These are phyloP conservation scores for Gobio occitaniae DNA, from an alignment of 2,797 vertebrate species.

Conservation along the genomic window DNA sequence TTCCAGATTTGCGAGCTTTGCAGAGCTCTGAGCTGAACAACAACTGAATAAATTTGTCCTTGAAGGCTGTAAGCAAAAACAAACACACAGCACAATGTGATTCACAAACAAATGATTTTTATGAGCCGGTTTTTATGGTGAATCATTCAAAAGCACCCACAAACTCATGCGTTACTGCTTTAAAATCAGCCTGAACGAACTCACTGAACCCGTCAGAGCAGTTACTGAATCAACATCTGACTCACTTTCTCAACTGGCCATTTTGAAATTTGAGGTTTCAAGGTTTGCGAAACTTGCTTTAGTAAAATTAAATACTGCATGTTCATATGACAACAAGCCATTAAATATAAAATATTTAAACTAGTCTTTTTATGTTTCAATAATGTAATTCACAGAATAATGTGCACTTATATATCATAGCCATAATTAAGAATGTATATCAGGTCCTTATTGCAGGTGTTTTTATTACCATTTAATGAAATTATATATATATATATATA, in stretches of 20 bases:
- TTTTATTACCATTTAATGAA: background rate
- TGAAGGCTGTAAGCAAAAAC: background rate
- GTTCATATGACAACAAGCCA: background rate
- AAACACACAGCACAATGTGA: background rate
- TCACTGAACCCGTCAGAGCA: background rate
- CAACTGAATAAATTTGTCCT: background rate
- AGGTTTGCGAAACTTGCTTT: background rate
- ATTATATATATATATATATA: too few relatives aligned
- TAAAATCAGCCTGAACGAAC: background rate
- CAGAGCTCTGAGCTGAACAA: background rate
- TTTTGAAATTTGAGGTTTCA: background rate
- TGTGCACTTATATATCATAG: background rate
- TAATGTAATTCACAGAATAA: background rate
- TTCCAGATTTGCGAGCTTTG: too few relatives aligned
- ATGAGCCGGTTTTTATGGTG: background rate
- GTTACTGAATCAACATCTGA: background rate
- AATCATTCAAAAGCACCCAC: background rate
- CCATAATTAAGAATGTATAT: too few relatives aligned
- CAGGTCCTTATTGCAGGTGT: background rate
- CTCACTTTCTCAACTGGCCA: background rate
- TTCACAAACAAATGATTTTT: background rate
- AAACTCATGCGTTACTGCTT: background rate
- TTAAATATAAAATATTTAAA: background rate
- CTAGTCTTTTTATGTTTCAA: background rate
- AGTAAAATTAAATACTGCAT: background rate